Base-by-base conservation (phyloP, 2,888 invertebrate species). In the Abrostola triplasia region DNA sequence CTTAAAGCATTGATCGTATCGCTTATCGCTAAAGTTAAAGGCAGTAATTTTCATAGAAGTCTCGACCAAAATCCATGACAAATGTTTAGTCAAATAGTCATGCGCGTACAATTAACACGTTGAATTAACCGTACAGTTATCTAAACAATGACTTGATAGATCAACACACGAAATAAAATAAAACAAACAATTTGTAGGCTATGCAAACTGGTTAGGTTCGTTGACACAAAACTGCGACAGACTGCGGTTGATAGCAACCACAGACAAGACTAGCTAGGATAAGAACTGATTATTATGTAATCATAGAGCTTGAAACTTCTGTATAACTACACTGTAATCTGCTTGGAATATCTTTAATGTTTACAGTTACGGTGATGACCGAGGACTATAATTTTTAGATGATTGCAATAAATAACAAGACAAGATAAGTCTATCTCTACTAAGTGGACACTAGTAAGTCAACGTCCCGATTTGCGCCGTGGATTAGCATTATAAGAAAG, bases 171-270 rank as follows among this genome's bases (percentile, higher is more conserved):
- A 35, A 40, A 42, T 59, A 40, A 54, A 53, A 76, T 42, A 56
- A 49, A 52, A 61, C 47, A 66, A 67, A 67, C 61, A 67, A 67
- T 66, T 69, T 65, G 64, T 67, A 69, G 62, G 73, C 67, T 80
- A 80, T 75, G 82, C 79, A 87, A 88, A 88, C 88, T 82, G 84
- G 86, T 87, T 83, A 81, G 76, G 90, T 88, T 89, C 89, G 84
- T 88, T 88, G 90, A 87, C 89, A 80, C 77, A 72, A 59, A 70
- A 77, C 64, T 66, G 64, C 67, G 66, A 56, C 61, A 70, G 77
- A 72, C 77, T 74, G 79, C 77, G 70, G 77, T 77, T 68, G 63
- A 54, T 59, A 70, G 67, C 58, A 71, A 79, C 79, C 78, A 67
- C 75, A 81, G 70, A 66, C 70, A 63, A 67, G 70, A 65, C 73